phyloP scores from a whole-genome alignment of 35 echinoderm and acorn worm genomes.

The Holothuria glaberrima region DNA sequence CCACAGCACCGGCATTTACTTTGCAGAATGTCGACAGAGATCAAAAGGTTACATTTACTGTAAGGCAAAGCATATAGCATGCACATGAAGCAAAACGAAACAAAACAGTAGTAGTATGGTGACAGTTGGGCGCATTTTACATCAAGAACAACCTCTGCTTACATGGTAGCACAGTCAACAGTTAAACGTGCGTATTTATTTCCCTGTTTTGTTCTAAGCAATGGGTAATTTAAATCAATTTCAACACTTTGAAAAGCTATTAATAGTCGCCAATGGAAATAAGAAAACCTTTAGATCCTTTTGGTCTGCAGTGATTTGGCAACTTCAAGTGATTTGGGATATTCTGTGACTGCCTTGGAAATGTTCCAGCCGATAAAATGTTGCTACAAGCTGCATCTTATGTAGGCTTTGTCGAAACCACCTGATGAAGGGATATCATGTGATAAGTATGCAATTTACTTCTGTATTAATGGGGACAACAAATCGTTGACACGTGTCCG shows the following conservation, averaged over 20 bases:
- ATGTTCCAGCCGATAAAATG: conserved; percentile 23
- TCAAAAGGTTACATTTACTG: too few species aligned
- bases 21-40: too few species aligned
- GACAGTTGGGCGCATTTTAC: too few species aligned
- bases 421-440: conserved; percentile 4
- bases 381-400: background rate
- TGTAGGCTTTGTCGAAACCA: background rate
- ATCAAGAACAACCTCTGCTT: background rate
- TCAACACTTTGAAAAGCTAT: conserved; percentile 31
- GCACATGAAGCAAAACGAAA: too few species aligned
- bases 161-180: conserved; percentile 27
- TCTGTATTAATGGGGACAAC: conserved; percentile 9
- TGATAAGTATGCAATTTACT: background rate
- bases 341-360: background rate
- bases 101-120: too few species aligned
- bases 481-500: background rate
- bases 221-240: background rate
- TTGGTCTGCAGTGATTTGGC: conserved; percentile 9
- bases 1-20: too few species aligned
- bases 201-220: background rate
- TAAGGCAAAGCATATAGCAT: too few species aligned
- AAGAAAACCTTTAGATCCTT: background rate
- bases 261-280: conserved; percentile 7
- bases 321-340: conserved; percentile 4
- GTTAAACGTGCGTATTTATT: conserved; percentile 17